Evolutionary conservation across 30 jellyfish, hydroid and myxozoan species (phyloP), one percentile per base, ranked within the genome.

Genomic region (Aurelia sp.): DNA sequence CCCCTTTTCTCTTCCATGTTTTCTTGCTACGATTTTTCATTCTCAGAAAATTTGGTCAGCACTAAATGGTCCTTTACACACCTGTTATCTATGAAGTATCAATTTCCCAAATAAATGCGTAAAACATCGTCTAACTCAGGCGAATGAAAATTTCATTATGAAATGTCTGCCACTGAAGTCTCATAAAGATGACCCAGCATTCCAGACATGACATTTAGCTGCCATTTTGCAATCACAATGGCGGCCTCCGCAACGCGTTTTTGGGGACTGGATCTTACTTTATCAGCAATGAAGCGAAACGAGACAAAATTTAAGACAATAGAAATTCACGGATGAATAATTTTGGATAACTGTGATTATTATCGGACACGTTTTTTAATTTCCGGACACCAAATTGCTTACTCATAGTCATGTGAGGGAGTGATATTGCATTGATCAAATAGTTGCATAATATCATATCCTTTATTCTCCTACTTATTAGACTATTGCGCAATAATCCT

Each of bases 311-410:
- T 24, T 19, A n/a, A 38, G 72, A 82, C 92, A 82, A 82, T 24
- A 20, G 92, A 58, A 38, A 63, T 63, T 63, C 11, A 82, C 92
- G 86, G 86, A 3, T 69, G 92, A 82, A 48, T 82, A 41, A 33
- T 21, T 51, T 63, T 18, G 27, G 53, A 65, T 35, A 72, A 50
- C 67, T 3, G 84, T 5, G 19, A 35, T 41, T 38, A 72, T 72
- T 76, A 58, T 21, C 19, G 73, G 87, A 57, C 73, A 63, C 73
- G 35, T 69, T 22, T 35, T 19, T 21, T 21, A 31, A 57, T 58
- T 21, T 59, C 87, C 87, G 76, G 87, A 33, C 77, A 51, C 60
- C 63, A 44, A 4, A 9, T 44, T 44, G 55, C 55, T 30, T 59
- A 65, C 61, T 33, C 67, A 58, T 76, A 19, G 30, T 72, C 82